These are phyloP conservation scores for Dendrolimus houi DNA, from an alignment of 2,888 invertebrate species.

Conservation along the genomic window DNA sequence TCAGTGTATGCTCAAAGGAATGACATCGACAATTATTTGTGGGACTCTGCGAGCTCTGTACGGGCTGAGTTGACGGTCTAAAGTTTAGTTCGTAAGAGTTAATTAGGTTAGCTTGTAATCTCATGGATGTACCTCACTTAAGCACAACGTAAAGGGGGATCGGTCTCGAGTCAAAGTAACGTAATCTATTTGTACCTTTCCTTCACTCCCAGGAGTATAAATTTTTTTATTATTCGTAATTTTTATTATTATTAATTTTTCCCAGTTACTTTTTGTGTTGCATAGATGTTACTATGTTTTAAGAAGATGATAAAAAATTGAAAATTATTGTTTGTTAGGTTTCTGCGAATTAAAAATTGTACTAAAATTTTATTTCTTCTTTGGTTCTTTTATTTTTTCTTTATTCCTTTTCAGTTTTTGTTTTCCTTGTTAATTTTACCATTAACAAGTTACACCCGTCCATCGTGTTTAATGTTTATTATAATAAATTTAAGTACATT, in stretches of 20 bases:
- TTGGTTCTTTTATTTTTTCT: constrained; percentile 52
- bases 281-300: constrained; percentile 78
- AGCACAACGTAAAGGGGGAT: constrained; percentile 43
- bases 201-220: constrained; percentile 74
- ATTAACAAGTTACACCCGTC: constrained; percentile 75
- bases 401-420: constrained; percentile 31
- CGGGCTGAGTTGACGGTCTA: constrained; percentile 51
- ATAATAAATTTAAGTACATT: constrained; percentile 61
- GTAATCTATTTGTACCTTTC: constrained; percentile 72
- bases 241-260: constrained; percentile 63
- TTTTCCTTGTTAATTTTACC: constrained; percentile 31
- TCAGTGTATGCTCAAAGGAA: constrained; percentile 46
- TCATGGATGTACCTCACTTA: constrained; percentile 67
- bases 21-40: constrained; percentile 25
- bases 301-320: constrained; percentile 64
- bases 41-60: constrained; percentile 7
- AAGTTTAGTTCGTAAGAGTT: constrained; percentile 54
- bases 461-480: constrained; percentile 71
- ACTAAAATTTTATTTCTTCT: constrained; percentile 64
- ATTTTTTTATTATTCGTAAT: constrained; percentile 50
- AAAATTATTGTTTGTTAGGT: constrained; percentile 77
- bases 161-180: constrained; percentile 46
- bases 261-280: constrained; percentile 75
- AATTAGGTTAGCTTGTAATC: constrained; percentile 67
- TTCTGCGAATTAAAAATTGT: constrained; percentile 76